A percentile compares a stretch with the other conserved stretches of the same genome.
These are phyloP conservation scores for Trichonephila clavipes DNA, from an alignment of 1,140 invertebrate genomes.

Conservation along the genomic window DNA sequence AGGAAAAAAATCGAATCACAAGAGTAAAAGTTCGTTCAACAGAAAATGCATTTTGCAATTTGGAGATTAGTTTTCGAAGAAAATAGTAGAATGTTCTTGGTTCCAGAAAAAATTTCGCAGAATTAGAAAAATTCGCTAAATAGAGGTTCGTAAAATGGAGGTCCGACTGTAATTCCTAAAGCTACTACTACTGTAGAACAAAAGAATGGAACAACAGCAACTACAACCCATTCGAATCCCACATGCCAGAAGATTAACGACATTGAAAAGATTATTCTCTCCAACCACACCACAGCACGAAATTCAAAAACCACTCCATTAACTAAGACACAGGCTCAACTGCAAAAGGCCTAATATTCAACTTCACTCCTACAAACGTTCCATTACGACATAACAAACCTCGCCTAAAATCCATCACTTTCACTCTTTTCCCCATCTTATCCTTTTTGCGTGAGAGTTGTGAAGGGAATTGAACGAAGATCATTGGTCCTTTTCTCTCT, in stretches of 20 bases:
- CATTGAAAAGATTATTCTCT: not conserved
- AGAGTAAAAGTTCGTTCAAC: too few relatives aligned
- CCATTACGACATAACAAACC: conserved; percentile 40
- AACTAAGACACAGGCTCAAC: not conserved
- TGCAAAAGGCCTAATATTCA: not conserved
- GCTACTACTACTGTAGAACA: too few relatives aligned
- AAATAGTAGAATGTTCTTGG: too few relatives aligned
- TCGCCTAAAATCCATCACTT: conserved; percentile 31
- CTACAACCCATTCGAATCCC: not conserved
- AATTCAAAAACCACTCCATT: conserved; percentile 5
- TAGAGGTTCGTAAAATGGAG: too few relatives aligned
- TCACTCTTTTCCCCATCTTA: not conserved
- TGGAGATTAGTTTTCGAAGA: too few relatives aligned
- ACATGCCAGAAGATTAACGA: not conserved
- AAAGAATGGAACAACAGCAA: not conserved
- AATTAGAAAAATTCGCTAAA: too few relatives aligned
- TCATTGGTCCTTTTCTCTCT: not conserved
- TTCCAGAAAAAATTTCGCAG: too few relatives aligned
- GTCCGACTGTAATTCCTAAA: too few relatives aligned
- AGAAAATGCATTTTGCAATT: too few relatives aligned
- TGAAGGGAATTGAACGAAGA: not conserved
- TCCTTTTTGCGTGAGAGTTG: not conserved
- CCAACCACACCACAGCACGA: not conserved
- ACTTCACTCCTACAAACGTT: conserved; percentile 18
- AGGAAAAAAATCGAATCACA: too few relatives aligned